Percentiles rank a stretch among this genome's conserved stretches.
Evolutionary conservation across 2,113 vertebrate genomes (phyloP).

Genomic region (Poeciliopsis prolifica): DNA sequence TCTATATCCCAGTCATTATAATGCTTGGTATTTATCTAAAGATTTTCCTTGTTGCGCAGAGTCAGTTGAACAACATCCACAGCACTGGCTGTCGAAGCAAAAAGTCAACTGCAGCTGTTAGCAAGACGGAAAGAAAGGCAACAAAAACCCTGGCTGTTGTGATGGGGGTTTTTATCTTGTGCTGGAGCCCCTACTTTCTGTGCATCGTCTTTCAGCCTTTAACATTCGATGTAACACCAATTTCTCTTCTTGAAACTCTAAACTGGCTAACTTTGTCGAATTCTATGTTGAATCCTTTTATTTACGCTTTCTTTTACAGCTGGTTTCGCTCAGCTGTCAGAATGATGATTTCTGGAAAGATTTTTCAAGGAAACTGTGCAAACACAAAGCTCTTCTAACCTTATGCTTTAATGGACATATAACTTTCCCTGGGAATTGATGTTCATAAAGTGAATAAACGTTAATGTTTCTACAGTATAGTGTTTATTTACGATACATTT

Average conservation of each 20-base stretch:
- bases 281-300: conserved; percentile 43
- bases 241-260: conserved; percentile 4
- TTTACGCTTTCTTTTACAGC: conserved; percentile 52
- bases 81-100: neutral
- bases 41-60: conserved; percentile 27
- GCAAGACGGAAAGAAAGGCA: conserved; percentile 32
- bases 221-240: neutral
- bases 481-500: neutral
- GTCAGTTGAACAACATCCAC: conserved; percentile 2
- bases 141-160: conserved; percentile 36
- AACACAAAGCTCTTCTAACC: conserved; percentile 4
- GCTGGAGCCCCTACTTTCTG: conserved; percentile 21
- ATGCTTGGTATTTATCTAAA: conserved; percentile 23
- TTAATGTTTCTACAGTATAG: neutral
- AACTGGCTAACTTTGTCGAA: conserved; percentile 33
- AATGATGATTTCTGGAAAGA: conserved; percentile 39
- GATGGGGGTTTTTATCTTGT: conserved; percentile 31
- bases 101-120: neutral
- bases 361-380: conserved; percentile 15
- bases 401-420: neutral
- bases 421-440: neutral
- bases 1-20: conserved; percentile 7
- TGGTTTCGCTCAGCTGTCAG: conserved; percentile 43
- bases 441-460: neutral
- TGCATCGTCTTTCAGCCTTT: conserved; percentile 7